These are phyloP conservation scores for Festucalex cinctus DNA, from an alignment of 2,113 vertebrate genomes.

Conservation along the genomic window DNA sequence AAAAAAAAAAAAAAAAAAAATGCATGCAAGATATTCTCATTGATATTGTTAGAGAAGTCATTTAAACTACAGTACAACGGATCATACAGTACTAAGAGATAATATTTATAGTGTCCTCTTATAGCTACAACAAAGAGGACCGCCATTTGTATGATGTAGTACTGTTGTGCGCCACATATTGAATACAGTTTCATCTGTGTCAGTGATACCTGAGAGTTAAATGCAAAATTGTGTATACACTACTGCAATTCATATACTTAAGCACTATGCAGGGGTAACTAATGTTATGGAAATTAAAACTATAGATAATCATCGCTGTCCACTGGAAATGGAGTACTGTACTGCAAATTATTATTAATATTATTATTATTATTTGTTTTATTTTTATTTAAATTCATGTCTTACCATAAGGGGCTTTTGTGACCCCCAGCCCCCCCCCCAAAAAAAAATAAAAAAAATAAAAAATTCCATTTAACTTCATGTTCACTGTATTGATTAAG, in stretches of 20 bases:
- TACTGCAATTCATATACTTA: no score
- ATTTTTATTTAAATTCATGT: neutral
- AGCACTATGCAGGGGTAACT: no score
- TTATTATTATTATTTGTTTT: no score
- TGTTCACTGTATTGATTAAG: neutral
- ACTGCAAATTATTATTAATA: no score
- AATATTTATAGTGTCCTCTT: no score
- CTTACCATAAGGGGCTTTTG: neutral
- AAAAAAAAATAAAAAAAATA: no score
- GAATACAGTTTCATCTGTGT: constrained; percentile 1
- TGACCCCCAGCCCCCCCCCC: no score
- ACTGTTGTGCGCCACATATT: no score
- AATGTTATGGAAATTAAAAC: neutral
- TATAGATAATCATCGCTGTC: neutral
- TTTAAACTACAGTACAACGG: neutral
- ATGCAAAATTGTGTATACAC: neutral
- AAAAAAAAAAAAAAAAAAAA: neutral
- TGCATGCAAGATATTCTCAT: neutral
- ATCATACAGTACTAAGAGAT: no score
- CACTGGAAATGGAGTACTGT: neutral
- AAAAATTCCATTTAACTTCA: neutral
- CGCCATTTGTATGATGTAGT: no score
- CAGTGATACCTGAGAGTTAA: constrained; percentile 15
- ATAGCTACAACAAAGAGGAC: no score
- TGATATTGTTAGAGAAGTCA: neutral